phyloP scores from a whole-genome alignment of 2,888 invertebrate species.

The Nebria brevicollis region DNA sequence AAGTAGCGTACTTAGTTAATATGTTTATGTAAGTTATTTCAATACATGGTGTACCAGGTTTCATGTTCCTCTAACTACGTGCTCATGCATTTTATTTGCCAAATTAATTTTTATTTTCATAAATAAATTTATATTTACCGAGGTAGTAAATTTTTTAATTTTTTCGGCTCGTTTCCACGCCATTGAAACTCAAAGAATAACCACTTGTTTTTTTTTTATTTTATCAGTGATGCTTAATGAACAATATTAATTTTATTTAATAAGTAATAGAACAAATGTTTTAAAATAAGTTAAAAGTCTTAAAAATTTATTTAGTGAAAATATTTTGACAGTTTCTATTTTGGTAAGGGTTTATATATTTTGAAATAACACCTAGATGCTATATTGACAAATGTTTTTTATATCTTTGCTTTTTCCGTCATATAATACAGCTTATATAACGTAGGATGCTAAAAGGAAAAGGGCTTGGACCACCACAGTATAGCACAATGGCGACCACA shows the following conservation, averaged over 20 bases:
- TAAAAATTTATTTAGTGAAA: constrained; percentile 7
- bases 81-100: constrained; percentile 30
- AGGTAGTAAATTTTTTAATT: too few species aligned
- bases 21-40: constrained; percentile 30
- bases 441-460: constrained; percentile 32
- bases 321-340: constrained; percentile 2
- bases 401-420: constrained; percentile 30
- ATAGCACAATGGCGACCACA: constrained; percentile 3
- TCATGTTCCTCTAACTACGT: constrained; percentile 3
- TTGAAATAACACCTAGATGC: constrained; percentile 40
- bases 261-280: too few species aligned
- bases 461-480: constrained; percentile 26
- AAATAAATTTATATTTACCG: constrained; percentile 5
- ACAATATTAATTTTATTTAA: too few species aligned
- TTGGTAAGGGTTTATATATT: constrained; percentile 5
- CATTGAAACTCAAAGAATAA: too few species aligned
- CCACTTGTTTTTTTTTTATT: too few species aligned
- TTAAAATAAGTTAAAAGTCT: too few species aligned
- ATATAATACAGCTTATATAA: constrained; percentile 31
- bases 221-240: too few species aligned
- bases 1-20: constrained; percentile 35
- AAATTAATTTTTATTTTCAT: constrained; percentile 40
- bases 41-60: neutral
- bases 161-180: too few species aligned
- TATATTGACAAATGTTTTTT: constrained; percentile 41